These are phyloP conservation scores for Drosophila borborema DNA, from an alignment of 2,888 invertebrate species.

Conservation along the genomic window DNA sequence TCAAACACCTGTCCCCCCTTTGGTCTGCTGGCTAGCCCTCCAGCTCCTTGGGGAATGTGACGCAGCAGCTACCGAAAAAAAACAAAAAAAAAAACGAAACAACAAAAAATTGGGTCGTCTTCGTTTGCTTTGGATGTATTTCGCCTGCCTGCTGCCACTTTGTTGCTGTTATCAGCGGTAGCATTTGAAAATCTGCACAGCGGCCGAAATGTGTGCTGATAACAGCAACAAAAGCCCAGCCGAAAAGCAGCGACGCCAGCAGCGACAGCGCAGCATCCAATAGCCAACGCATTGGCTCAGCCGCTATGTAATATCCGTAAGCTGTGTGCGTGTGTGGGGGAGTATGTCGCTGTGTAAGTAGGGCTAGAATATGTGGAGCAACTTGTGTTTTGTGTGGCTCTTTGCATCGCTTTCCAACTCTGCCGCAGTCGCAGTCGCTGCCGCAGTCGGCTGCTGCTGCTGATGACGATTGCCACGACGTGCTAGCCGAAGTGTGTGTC, in stretches of 20 bases:
- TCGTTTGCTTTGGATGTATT: conserved; percentile 64
- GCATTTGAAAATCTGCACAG: conserved; percentile 49
- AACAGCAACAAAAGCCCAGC: conserved; percentile 57
- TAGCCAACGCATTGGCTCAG: conserved; percentile 59
- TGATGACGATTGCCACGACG: conserved; percentile 15
- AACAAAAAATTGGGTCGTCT: conserved; percentile 62
- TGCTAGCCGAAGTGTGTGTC: conserved; percentile 32
- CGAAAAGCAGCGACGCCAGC: conserved; percentile 28
- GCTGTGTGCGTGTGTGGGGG: conserved; percentile 40
- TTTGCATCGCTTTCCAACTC: conserved; percentile 32
- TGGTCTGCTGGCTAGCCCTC: not conserved
- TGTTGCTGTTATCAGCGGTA: conserved; percentile 68
- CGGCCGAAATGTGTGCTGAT: conserved; percentile 50
- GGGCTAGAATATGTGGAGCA: conserved; percentile 76
- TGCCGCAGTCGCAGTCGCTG: conserved; percentile 8
- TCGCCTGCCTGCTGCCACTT: conserved; percentile 63
- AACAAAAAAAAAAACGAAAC: conserved; percentile 10
- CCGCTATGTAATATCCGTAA: conserved; percentile 62
- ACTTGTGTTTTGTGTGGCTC: conserved; percentile 68
- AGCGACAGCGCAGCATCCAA: conserved; percentile 50
- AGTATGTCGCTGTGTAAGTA: conserved; percentile 73
- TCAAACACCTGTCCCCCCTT: conserved; percentile 32
- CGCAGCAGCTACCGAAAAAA: conserved; percentile 12
- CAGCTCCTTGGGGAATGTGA: conserved; percentile 30
- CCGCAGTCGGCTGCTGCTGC: conserved; percentile 1